Evolutionary conservation across 2,888 invertebrate genomes (phyloP), one percentile per base, ranked within the genome.

Genomic region (Gastrophysa polygoni): DNA sequence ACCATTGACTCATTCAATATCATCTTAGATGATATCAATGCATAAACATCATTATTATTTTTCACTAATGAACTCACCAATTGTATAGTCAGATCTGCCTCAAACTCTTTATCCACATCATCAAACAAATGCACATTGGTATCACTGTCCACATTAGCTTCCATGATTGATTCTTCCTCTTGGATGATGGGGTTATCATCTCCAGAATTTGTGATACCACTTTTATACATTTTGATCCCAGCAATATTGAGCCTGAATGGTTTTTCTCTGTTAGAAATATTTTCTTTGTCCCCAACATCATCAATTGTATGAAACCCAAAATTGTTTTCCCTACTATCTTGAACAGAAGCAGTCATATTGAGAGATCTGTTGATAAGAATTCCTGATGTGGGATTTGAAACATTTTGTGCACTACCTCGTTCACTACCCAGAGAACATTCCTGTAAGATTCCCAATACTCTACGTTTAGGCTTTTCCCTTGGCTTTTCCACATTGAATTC

Each of bases 81-180:
- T 34, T 44, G 34, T 20, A 64, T 64, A 7, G 28, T 50, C 24
- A 55, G 29, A 28, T 64, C 55, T 28, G 28, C 20, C 2, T 54
- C 44, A 14, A 54, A 46, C 14, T 55, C 58, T 0, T 29, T 14
- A 8, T 61, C 64, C 28, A 29, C 16, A 55, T 64, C 64, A 34
- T 61, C 64, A 61, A 64, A 64, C 18, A 64, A 38, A 14, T 61
- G 49, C 16, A 55, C n/a, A 38, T 62, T 49, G 50, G 8, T 14
- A 48, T 43, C 16, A 10, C 10, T 24, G n/a, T 46, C 57, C 50
- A 20, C 0, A 7, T 21, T 46, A 24, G 32, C 21, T 1, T 43
- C 20, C 29, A 50, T n/a, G 21, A 21, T 48, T 46, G 21, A 28
- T n/a, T 48, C 34, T 14, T 49, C 34, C 2, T 57, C 46, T n/a